Evolutionary conservation across 2,888 invertebrate species (phyloP), one percentile per base, ranked within the genome.

Genomic region (Ormyrus rosae): DNA sequence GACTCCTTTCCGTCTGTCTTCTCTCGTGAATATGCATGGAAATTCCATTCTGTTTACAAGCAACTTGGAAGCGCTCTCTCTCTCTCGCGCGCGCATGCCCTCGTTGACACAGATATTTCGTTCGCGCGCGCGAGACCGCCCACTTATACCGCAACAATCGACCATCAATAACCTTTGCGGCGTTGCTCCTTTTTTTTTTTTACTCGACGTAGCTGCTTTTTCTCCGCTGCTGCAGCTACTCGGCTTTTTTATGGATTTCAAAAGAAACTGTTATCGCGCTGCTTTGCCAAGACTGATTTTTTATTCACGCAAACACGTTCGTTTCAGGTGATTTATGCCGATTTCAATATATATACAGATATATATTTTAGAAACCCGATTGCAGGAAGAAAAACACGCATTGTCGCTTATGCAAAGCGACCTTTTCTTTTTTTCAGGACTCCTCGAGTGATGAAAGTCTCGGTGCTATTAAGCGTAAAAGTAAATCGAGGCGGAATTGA

Each of bases 31-130:
- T 88, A 87, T 87, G 87, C 86, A 88, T 88, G 87, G 85, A 84
- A 88, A 89, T 89, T 87, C 86, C 85, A 87, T 87, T 86, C 88
- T 88, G 87, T 87, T 88, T 89, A 87, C 87, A 85, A 86, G 34
- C 34, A 34, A 34, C 34, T 34, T 34, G 34, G 34, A 34, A 34
- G 34, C 34, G 34, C 34, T 34, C 34, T 34, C 34, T 34, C 34
- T 34, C 34, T 34, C 34, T 34, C 2, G 2, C 34, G 34, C 34
- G 34, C 34, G 34, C 34, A 34, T 34, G 34, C 76, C 78, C 80
- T 84, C 80, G 82, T 82, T 86, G 87, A 87, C 87, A 87, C 85
- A 85, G 85, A 86, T 87, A 87, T 86, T 86, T 86, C 84, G 84
- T 85, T 84, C 85, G 84, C 82, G 84, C 50, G 64, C 64, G 63